Evolutionary conservation across 2,888 invertebrate genomes (phyloP), one percentile per base, ranked within the genome.

Genomic region (Drosophila acutilabella): DNA sequence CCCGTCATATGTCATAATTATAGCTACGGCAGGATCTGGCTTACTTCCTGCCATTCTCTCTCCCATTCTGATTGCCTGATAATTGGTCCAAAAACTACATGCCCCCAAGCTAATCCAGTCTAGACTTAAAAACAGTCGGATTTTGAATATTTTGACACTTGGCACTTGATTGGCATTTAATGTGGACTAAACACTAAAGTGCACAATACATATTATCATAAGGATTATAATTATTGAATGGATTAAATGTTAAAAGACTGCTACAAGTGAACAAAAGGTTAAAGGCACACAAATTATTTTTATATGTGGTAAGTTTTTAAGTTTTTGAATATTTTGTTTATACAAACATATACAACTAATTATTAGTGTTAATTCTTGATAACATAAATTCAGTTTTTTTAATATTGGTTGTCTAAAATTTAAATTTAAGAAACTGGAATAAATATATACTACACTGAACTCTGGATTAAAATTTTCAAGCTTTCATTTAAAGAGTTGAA

Each of bases 1-100:
- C 62, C 67, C 81, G 67, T 86, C 86, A 88, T 62, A 76, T 86
- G 89, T 86, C 86, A 86, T 86, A 86, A 86, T 86, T 86, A 86
- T 79, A 86, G 72, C 66, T 66, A 70, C 64, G 60, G 64, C 44
- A 64, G 56, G 30, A 48, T 42, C 42, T 18, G 2, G 16, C 30
- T 73, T 41, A 54, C 54, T 54, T 61, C 53, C 47, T 61, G 40
- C 65, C 58, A 20, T 56, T 13, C 26, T 5, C 14, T 13, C 33
- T 53, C 14, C 41, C 41, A 41, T 16, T 4, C 26, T n/a, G 18
- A 53, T 26, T 7, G 51, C 33, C 44, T 50, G 70, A 79, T 84
- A 84, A 84, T 84, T 84, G 86, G 75, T 62, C 66, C 3, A 67
- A 65, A 64, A 60, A 44, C 67, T 57, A 60, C 57, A 69, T 47